Evolutionary conservation across 2,797 vertebrate genomes (phyloP).

Genomic region (Enteromius treurensis): DNA sequence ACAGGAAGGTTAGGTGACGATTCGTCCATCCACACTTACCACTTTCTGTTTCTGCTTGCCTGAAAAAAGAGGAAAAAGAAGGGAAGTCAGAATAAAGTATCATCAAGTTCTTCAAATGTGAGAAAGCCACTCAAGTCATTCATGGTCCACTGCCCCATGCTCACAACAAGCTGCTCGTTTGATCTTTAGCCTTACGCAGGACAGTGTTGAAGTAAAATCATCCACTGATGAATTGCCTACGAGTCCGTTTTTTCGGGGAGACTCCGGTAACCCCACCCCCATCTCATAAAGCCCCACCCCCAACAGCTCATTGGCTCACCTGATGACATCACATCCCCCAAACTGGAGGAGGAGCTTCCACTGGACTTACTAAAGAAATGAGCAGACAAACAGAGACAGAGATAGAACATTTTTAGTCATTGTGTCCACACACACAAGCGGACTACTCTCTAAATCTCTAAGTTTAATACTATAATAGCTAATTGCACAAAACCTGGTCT

Average conservation of each 20-base stretch:
- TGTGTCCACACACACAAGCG: constrained; percentile 11
- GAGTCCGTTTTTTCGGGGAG: constrained; percentile 55
- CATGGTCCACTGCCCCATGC: constrained; percentile 54
- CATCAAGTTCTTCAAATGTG: constrained; percentile 29
- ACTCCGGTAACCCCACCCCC: constrained; percentile 59
- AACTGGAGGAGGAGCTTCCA: constrained; percentile 92
- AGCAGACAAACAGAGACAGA: constrained; percentile 62
- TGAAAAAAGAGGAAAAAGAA: constrained; percentile 84
- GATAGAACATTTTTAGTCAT: constrained; percentile 46
- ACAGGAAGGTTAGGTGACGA: constrained; percentile 8
- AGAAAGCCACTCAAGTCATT: constrained; percentile 45
- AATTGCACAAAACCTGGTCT: constrained; percentile 23
- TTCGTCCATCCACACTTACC: constrained; percentile 83
- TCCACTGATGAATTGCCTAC: constrained; percentile 56
- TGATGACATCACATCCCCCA: constrained; percentile 92
- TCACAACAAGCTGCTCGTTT: constrained; percentile 59
- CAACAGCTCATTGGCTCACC: constrained; percentile 62
- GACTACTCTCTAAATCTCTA: constrained; percentile 47
- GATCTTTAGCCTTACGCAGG: constrained; percentile 62
- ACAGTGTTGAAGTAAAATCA: constrained; percentile 61
- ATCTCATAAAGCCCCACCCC: constrained; percentile 51
- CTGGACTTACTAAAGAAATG: constrained; percentile 89
- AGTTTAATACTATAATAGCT: background rate
- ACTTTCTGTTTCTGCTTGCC: constrained; percentile 99
- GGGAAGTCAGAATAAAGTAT: constrained; percentile 67